These are phyloP conservation scores for Drosophila nebulosa DNA, from an alignment of 1,140 invertebrate genomes.

Conservation along the genomic window DNA sequence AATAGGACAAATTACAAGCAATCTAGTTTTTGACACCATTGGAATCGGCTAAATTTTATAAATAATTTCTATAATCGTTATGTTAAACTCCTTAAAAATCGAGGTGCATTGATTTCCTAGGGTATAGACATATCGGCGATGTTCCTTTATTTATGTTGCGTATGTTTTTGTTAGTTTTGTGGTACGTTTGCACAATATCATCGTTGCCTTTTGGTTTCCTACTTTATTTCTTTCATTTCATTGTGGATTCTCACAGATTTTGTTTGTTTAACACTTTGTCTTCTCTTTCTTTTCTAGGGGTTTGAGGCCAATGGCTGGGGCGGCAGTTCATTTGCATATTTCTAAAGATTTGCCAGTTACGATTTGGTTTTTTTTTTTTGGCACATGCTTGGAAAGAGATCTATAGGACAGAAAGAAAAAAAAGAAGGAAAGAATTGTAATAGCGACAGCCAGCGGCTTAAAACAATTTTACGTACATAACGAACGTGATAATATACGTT, in stretches of 20 bases:
- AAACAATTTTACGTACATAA: slow-evolving; percentile 26
- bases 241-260: slow-evolving; percentile 10
- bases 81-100: too few species aligned
- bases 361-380: slow-evolving; percentile 16
- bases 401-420: not conserved
- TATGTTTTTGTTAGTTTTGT: slow-evolving; percentile 11
- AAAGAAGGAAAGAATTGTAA: slow-evolving; percentile 3
- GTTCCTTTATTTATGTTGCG: not conserved
- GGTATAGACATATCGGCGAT: not conserved
- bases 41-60: too few species aligned
- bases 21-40: too few species aligned
- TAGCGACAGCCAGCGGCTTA: slow-evolving; percentile 12
- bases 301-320: slow-evolving; percentile 1
- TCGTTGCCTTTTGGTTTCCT: not conserved
- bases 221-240: not conserved
- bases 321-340: slow-evolving; percentile 38
- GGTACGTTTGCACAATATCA: slow-evolving; percentile 33
- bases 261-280: slow-evolving; percentile 8
- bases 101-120: not conserved
- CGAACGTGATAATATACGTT: too few species aligned
- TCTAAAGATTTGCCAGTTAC: slow-evolving; percentile 44
- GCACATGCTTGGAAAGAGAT: not conserved
- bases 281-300: slow-evolving; percentile 5
- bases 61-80: too few species aligned
- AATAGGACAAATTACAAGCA: too few species aligned